These are phyloP conservation scores for Zenarchopterus dispar DNA, from an alignment of 2,797 vertebrate species.

Conservation along the genomic window DNA sequence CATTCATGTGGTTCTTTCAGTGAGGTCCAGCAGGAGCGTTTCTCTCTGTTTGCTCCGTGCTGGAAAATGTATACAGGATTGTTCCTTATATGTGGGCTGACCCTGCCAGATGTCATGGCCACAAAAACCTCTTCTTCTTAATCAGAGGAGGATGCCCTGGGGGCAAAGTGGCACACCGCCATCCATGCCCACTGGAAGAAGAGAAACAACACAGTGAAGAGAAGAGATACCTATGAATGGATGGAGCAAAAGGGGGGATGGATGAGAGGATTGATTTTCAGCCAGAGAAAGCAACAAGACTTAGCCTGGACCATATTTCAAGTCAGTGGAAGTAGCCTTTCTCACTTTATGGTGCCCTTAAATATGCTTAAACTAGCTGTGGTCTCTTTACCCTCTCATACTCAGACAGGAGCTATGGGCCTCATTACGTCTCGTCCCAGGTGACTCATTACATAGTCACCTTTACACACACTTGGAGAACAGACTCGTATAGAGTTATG, in stretches of 20 bases:
- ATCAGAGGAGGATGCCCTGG: constrained; percentile 79
- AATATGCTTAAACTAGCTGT: constrained; percentile 68
- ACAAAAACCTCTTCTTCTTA: constrained; percentile 80
- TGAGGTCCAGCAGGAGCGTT: constrained; percentile 65
- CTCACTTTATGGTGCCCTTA: constrained; percentile 64
- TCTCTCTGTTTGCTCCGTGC: constrained; percentile 75
- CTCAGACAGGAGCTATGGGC: constrained; percentile 58
- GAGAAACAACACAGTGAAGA: constrained; percentile 15
- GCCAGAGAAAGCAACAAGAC: constrained; percentile 41
- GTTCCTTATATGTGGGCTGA: constrained; percentile 68
- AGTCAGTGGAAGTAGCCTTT: constrained; percentile 52
- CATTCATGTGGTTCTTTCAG: constrained; percentile 74
- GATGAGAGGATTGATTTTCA: constrained; percentile 27
- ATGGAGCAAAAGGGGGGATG: constrained; percentile 13
- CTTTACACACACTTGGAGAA: constrained; percentile 62
- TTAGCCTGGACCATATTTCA: constrained; percentile 53
- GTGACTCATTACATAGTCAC: constrained; percentile 72
- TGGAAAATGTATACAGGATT: constrained; percentile 71
- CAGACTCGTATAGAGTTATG: constrained; percentile 67
- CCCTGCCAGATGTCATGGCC: constrained; percentile 79
- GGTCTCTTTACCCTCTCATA: constrained; percentile 40
- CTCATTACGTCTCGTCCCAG: constrained; percentile 71
- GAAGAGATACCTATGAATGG: constrained; percentile 18
- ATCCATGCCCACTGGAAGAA: constrained; percentile 50
- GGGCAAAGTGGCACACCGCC: constrained; percentile 81